A percentile compares a stretch with the other conserved stretches of the same genome.
phyloP scores from a whole-genome alignment of 1,140 invertebrate genomes.

The Euura saliciscinereae region DNA sequence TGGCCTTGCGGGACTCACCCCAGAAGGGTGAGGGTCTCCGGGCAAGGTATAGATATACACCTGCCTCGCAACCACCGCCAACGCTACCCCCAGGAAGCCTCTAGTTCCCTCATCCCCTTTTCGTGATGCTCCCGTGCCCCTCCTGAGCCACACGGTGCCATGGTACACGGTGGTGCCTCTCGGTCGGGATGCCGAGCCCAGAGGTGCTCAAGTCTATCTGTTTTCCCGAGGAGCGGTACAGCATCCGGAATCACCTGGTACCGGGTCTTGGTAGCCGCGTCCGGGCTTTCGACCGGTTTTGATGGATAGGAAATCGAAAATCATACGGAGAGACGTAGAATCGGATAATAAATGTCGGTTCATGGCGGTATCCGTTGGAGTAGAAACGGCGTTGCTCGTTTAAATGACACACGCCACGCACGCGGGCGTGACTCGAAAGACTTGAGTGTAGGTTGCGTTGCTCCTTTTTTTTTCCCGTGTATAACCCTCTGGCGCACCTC shows the following conservation, averaged over 20 bases:
- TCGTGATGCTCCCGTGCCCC: slow-evolving; percentile 35
- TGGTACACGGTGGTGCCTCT: slow-evolving; percentile 4
- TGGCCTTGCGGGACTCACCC: slow-evolving; percentile 21
- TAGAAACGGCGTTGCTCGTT: not conserved
- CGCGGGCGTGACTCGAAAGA: slow-evolving; percentile 1
- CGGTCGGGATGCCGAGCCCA: slow-evolving; percentile 54
- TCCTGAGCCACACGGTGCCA: slow-evolving; percentile 28
- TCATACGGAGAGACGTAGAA: not conserved
- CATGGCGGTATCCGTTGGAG: not conserved
- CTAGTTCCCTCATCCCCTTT: not conserved
- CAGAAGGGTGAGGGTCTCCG: slow-evolving; percentile 49
- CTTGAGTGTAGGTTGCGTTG: not conserved
- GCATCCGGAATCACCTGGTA: not conserved
- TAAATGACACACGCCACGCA: not conserved
- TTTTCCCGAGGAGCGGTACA: not conserved
- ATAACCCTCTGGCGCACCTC: not conserved
- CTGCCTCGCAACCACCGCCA: slow-evolving; percentile 54
- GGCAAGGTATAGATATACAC: slow-evolving; percentile 48
- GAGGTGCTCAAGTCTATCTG: slow-evolving; percentile 47
- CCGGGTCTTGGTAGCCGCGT: no score
- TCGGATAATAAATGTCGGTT: not conserved
- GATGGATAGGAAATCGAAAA: not conserved
- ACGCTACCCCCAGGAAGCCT: slow-evolving; percentile 36
- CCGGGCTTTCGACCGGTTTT: no score
- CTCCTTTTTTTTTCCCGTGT: not conserved